These are phyloP conservation scores for Leistus spinibarbis DNA, from an alignment of 2,888 invertebrate species.

Conservation along the genomic window DNA sequence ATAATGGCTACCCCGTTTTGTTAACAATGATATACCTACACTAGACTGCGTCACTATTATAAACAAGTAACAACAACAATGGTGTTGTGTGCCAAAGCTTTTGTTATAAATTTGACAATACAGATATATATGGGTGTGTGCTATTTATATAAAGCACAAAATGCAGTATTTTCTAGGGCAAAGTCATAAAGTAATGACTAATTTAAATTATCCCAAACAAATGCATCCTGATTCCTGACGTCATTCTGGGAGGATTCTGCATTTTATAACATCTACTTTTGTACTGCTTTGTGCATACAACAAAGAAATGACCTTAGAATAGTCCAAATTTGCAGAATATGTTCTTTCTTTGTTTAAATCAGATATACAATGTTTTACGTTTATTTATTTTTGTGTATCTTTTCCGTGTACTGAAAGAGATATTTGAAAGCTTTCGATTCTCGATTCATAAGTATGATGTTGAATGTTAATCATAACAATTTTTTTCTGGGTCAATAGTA, in stretches of 20 bases:
- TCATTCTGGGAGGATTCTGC: neutral
- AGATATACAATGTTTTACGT: no score
- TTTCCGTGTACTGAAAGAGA: neutral
- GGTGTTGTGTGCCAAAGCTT: neutral
- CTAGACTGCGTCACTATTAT: neutral
- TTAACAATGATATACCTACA: neutral
- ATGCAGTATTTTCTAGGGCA: neutral
- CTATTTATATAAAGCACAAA: neutral
- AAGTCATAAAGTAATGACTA: neutral
- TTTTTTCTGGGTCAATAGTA: neutral
- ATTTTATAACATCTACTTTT: neutral
- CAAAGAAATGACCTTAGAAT: neutral
- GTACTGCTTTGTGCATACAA: neutral
- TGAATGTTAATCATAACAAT: neutral
- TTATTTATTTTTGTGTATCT: no score
- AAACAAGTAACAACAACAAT: neutral
- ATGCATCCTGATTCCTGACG: neutral
- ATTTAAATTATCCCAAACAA: neutral
- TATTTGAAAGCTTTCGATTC: neutral
- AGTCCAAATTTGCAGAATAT: no score
- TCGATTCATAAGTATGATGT: neutral
- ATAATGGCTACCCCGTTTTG: conserved; percentile 15
- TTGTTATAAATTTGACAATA: neutral
- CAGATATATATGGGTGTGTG: neutral
- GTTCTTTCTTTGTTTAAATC: no score